A percentile compares a stretch with the other conserved stretches of the same genome.
Evolutionary conservation across 2,888 invertebrate species (phyloP).

Genomic region (Electrophaes corylata): DNA sequence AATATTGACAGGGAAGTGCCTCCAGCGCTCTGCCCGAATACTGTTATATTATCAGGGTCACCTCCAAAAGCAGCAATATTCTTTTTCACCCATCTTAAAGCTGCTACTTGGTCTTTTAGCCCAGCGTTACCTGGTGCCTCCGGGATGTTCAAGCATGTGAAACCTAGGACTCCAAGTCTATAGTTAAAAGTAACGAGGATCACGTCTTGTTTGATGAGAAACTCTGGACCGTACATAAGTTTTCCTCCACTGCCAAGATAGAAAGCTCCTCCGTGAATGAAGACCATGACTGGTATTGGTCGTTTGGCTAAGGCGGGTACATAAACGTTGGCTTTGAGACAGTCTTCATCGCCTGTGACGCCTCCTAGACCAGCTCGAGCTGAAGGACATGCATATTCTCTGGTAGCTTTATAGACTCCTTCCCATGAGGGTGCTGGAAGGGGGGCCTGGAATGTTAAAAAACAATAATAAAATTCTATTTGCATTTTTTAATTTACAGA

Average conservation of each 20-base stretch:
- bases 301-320: slow-evolving; percentile 54
- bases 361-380: slow-evolving; percentile 60
- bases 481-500: no score
- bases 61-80: slow-evolving; percentile 76
- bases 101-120: slow-evolving; percentile 74
- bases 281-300: slow-evolving; percentile 73
- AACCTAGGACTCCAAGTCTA: slow-evolving; percentile 71
- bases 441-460: slow-evolving; percentile 57
- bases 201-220: slow-evolving; percentile 65
- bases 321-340: slow-evolving; percentile 70
- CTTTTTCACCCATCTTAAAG: slow-evolving; percentile 73
- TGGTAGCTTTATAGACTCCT: slow-evolving; percentile 66
- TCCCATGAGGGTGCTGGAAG: slow-evolving; percentile 70
- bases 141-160: slow-evolving; percentile 69
- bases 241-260: slow-evolving; percentile 70
- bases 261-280: slow-evolving; percentile 74
- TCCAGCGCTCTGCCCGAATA: slow-evolving; percentile 77
- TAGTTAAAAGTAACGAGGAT: slow-evolving; percentile 76
- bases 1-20: slow-evolving; percentile 63
- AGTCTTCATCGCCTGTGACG: slow-evolving; percentile 67
- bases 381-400: slow-evolving; percentile 69
- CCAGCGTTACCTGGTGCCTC: slow-evolving; percentile 77
- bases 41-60: slow-evolving; percentile 71
- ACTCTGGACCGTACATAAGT: slow-evolving; percentile 67
- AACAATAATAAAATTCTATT: neutral